These are phyloP conservation scores for Linnaemya vulpina DNA, from an alignment of 2,888 invertebrate genomes.

Conservation along the genomic window DNA sequence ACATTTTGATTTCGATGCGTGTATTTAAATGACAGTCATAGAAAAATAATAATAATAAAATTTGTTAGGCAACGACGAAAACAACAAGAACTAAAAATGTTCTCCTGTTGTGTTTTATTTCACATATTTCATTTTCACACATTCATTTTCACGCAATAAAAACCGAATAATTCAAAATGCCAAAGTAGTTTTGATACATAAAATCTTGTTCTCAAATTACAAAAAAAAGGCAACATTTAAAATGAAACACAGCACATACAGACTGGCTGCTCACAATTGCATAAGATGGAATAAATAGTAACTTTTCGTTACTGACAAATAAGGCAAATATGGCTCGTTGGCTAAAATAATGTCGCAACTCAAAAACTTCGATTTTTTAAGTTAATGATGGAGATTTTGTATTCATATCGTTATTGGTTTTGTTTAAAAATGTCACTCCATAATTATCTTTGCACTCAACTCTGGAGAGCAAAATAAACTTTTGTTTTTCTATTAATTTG, in stretches of 20 bases:
- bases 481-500: too few species aligned
- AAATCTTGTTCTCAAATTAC: background rate
- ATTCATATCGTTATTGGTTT: too few species aligned
- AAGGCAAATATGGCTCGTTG: too few species aligned
- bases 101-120: background rate
- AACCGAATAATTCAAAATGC: background rate
- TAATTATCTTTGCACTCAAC: too few species aligned
- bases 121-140: background rate
- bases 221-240: background rate
- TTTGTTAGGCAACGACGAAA: background rate
- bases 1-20: constrained; percentile 29
- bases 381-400: too few species aligned
- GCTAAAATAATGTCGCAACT: too few species aligned
- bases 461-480: too few species aligned
- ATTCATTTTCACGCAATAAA: background rate
- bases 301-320: too few species aligned
- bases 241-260: background rate
- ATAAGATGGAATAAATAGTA: background rate
- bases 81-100: background rate
- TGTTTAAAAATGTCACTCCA: too few species aligned
- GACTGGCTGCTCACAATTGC: background rate
- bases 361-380: too few species aligned
- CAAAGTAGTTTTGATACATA: background rate
- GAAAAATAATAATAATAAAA: constrained; percentile 11
- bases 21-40: constrained; percentile 14